phyloP scores from a whole-genome alignment of 2,797 vertebrate genomes.

The Bradypodion ventrale region DNA sequence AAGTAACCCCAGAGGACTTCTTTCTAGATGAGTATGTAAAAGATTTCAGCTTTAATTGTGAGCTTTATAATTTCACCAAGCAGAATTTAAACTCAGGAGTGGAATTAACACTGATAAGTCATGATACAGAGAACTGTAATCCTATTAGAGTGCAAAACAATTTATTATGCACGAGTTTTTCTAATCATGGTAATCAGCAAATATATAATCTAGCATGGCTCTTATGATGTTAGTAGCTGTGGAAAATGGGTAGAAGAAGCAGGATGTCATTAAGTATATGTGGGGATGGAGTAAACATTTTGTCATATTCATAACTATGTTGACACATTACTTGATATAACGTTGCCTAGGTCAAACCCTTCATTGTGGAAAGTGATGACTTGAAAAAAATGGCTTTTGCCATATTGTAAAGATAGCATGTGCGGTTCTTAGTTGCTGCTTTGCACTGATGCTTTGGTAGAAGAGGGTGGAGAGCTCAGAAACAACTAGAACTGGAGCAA shows the following conservation, averaged over 20 bases:
- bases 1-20: not conserved
- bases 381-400: slow-evolving; percentile 29
- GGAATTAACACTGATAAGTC: slow-evolving; percentile 46
- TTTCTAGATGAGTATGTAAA: not conserved
- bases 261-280: not conserved
- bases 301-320: not conserved
- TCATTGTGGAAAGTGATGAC: slow-evolving; percentile 30
- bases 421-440: slow-evolving; percentile 36
- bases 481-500: slow-evolving; percentile 37
- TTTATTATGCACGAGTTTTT: slow-evolving; percentile 35
- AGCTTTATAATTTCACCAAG: slow-evolving; percentile 34
- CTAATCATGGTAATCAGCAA: slow-evolving; percentile 11
- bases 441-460: slow-evolving; percentile 28
- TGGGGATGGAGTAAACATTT: slow-evolving; percentile 1
- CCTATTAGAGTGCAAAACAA: slow-evolving; percentile 20
- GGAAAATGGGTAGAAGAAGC: not conserved
- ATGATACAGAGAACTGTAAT: slow-evolving; percentile 14
- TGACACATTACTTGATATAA: rapidly evolving
- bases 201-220: not conserved
- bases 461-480: slow-evolving; percentile 49
- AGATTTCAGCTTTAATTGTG: not conserved
- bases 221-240: slow-evolving; percentile 27
- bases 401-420: not conserved
- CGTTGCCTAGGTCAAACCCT: slow-evolving; percentile 12
- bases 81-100: slow-evolving; percentile 30